These are phyloP conservation scores for Scortum barcoo DNA, from an alignment of 2,113 vertebrate species.

Conservation along the genomic window DNA sequence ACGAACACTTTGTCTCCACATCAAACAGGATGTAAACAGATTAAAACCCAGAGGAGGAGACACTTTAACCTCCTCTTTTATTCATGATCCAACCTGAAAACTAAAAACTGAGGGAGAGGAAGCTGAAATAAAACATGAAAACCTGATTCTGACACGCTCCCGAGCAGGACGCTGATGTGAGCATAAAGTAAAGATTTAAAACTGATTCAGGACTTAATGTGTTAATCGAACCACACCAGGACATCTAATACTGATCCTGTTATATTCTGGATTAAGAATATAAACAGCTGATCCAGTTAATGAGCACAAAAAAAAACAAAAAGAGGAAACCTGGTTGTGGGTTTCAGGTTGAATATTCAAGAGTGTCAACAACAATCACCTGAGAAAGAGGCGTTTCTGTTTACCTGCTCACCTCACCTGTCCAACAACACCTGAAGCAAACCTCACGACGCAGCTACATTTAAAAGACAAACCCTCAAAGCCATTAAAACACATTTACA, in stretches of 20 bases:
- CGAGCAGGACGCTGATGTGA: too few species aligned
- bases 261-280: background rate
- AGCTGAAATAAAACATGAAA: too few species aligned
- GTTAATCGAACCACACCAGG: too few species aligned
- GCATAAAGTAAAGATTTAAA: background rate
- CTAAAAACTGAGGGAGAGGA: too few species aligned
- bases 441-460: too few species aligned
- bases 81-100: background rate
- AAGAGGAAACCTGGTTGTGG: background rate
- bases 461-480: background rate
- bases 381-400: background rate
- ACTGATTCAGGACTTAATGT: background rate
- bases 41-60: slow-evolving; percentile 4
- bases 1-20: background rate
- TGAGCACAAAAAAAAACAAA: too few species aligned
- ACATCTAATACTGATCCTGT: background rate
- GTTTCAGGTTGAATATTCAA: too few species aligned
- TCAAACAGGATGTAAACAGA: slow-evolving; percentile 10
- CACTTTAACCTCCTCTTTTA: background rate
- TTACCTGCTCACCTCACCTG: background rate
- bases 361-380: slow-evolving; percentile 4
- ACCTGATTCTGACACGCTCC: too few species aligned
- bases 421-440: background rate
- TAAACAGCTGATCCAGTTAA: background rate
- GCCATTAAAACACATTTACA: background rate